Conservation (phyloP, 2,888 invertebrate genomes). For the Andrena marginata region DNA sequence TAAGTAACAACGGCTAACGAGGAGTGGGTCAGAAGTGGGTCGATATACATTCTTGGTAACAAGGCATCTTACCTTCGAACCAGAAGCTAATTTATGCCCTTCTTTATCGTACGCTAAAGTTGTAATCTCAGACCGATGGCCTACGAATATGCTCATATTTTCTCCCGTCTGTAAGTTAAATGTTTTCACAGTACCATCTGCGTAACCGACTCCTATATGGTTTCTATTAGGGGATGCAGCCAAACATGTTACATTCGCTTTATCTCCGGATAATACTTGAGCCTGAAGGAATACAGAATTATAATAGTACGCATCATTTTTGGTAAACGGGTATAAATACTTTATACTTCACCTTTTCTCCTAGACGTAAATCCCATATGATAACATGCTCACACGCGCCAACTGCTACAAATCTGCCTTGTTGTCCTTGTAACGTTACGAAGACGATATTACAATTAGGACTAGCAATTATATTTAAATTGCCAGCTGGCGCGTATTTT, state of each 20-base stretch:
- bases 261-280: constrained; percentile 92
- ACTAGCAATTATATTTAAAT: constrained; percentile 95
- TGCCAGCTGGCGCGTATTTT: constrained; percentile 93
- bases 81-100: constrained; percentile 95
- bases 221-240: constrained; percentile 91
- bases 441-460: constrained; percentile 92
- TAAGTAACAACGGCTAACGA: too few relatives aligned
- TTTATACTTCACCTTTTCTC: constrained; percentile 89
- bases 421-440: constrained; percentile 91
- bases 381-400: constrained; percentile 97
- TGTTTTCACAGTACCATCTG: constrained; percentile 94
- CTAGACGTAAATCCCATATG: constrained; percentile 96
- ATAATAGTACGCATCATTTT: constrained; percentile 11
- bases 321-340: not conserved
- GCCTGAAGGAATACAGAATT: constrained; percentile 86
- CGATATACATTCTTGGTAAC: not conserved
- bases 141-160: constrained; percentile 90
- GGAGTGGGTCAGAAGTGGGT: too few relatives aligned
- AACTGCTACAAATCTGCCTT: constrained; percentile 94
- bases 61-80: constrained; percentile 89
- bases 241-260: constrained; percentile 91
- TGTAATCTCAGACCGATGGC: constrained; percentile 95
- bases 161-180: constrained; percentile 92
- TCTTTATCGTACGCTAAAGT: constrained; percentile 92
- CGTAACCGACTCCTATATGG: constrained; percentile 95